Base-by-base conservation (phyloP, 2,113 vertebrate genomes). In the Macrotis lagotis region DNA sequence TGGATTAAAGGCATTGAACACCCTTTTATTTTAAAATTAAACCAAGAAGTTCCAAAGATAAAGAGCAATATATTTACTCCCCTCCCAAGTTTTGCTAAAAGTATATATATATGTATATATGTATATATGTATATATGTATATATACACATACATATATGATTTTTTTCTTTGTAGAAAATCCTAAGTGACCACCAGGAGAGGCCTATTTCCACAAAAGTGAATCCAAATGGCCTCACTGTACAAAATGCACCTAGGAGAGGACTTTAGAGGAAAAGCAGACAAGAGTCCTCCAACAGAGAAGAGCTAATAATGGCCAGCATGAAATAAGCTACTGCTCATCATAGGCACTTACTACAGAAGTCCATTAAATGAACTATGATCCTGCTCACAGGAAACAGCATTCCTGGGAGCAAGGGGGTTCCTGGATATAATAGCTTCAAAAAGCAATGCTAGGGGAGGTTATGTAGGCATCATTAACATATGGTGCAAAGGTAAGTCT, bases 261-360 rank as follows among this genome's bases (percentile, higher is more conserved):
- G 91, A 91, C 50, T 37, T 92, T 51, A 93, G 94, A 89, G 1
- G 19, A 50, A 25, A 92, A 1, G 25, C 48, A 0, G 74, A 95
- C 26, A 96, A 22, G 26, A 0, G 24, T 0, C 92, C 93, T 93
- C 48, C 9, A 88, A 96, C 74, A 48, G 94, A 96, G 50, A 37
- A 48, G n/a, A 92, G 12, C 44, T 48, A 53, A 94, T 51, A 89
- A 88, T 0, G 51, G 49, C 25, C 51, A 16, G 96, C 93, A 94
- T 0, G 91, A 91, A 95, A 93, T 50, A 92, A 55, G 94, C 50
- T 28, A 47, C 26, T 37, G 88, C 94, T 96, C 95, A 88, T 92
- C 94, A 25, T 0, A 98, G 98, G 97, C 98, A 98, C 97, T 98
- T 97, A 90, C 96, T 97, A 95, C 93, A 93, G 96, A 97, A 95